Base-by-base conservation (phyloP, 2,888 invertebrate species). In the Ectropis crepuscularia region DNA sequence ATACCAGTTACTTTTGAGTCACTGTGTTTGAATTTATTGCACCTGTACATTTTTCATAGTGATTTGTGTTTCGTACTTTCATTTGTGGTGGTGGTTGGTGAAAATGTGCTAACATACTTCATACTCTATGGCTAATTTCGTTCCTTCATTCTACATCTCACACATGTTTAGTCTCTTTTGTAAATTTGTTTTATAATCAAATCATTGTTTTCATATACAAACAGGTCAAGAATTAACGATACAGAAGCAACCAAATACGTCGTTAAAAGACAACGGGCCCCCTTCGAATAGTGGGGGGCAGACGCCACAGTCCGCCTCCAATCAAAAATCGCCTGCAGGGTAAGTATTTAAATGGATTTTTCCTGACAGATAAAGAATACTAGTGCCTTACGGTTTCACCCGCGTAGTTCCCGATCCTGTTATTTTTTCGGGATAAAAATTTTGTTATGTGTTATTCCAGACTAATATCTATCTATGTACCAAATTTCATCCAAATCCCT, bases 171-270 rank as follows among this genome's bases (percentile, higher is more conserved):
- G 12, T 39, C 43, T 28, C 49, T 45, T 45, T 6, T 37, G 6
- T 54, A n/a, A 9, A 28, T 50, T 0, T 11, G 4, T 11, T 36
- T 6, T 42, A 7, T 5, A 55, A 57, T 43, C 39, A 16, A 28
- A 63, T n/a, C 50, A 63, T 62, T 73, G 16, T 79, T 65, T 73
- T 53, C 65, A 57, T 48, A n/a, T 38, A n/a, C 16, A 54, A 48
- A 63, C 73, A 93, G 93, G 98, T 69, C 98, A 98, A 94, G 98
- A 98, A 92, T 93, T 98, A 82, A 98, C 98, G 76, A 98, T 98
- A 91, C 98, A 98, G 85, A 98, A 98, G 88, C 98, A 98, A 90
- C 97, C 98, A 53, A 98, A 98, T 85, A 97, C 97, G 46, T 97
- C 97, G 88, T 90, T 97, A 68, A 96, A 96, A 87, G 97, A 96